phyloP scores from a whole-genome alignment of 2,113 vertebrate species.

The Smithornis capensis region DNA sequence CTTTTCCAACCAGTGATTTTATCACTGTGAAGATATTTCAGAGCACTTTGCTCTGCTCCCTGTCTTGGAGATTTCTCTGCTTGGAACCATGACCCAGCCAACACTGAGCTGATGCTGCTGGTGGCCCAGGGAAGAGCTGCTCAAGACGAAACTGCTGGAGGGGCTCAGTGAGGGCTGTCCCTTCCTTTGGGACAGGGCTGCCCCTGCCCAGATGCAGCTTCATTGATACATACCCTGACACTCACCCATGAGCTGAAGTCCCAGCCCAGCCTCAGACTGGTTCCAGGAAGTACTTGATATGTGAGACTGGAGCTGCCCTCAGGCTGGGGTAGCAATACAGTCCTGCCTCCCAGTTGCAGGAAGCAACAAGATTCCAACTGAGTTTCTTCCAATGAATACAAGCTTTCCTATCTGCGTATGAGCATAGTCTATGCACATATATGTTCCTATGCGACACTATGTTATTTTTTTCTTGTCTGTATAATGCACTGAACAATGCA shows the following conservation, averaged over 20 bases:
- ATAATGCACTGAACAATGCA: neutral
- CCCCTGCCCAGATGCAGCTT: neutral
- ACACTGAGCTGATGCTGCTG: neutral
- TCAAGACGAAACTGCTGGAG: neutral
- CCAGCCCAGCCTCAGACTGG: neutral
- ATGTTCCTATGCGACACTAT: neutral
- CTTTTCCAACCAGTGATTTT: neutral
- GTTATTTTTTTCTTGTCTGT: neutral
- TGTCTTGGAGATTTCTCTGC: neutral
- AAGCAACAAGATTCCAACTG: neutral
- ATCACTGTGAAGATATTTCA: neutral
- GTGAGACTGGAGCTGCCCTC: accelerated
- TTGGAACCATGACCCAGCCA: neutral
- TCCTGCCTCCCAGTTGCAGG: neutral
- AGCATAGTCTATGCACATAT: neutral
- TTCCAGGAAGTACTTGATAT: accelerated
- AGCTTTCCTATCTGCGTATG: neutral
- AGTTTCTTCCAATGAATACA: slow-evolving; percentile 24
- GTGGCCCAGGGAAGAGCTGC: neutral
- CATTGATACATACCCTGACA: neutral
- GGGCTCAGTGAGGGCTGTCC: neutral
- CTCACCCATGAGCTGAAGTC: neutral
- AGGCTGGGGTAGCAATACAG: neutral
- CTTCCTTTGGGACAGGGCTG: neutral
- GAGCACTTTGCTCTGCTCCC: neutral